Conservation (phyloP, 2,888 invertebrate genomes). For the Cosmopolites sordidus region DNA sequence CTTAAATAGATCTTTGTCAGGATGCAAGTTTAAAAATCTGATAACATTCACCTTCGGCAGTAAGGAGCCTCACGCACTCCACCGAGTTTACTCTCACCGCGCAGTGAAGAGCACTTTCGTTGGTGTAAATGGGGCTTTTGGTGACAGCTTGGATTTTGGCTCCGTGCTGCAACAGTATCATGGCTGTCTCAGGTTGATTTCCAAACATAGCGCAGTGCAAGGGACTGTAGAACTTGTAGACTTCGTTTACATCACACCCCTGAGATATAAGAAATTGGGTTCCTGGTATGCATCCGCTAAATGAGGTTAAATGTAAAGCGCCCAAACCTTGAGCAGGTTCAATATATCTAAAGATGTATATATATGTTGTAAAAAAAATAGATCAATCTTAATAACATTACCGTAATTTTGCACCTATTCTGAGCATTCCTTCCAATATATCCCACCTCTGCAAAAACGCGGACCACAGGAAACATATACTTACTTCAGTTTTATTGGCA, state of each 20-base stretch:
- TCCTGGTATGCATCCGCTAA: constrained; percentile 70
- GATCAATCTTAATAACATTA: not conserved
- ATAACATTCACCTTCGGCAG: constrained; percentile 53
- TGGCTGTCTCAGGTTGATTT: constrained; percentile 76
- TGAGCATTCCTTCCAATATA: constrained; percentile 59
- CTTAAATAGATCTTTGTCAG: too few species aligned
- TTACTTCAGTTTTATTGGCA: constrained; percentile 63
- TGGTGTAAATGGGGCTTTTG: constrained; percentile 56
- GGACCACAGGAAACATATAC: constrained; percentile 68
- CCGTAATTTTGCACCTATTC: constrained; percentile 63
- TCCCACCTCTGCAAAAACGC: constrained; percentile 68
- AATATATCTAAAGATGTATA: constrained; percentile 47
- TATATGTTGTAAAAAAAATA: not conserved
- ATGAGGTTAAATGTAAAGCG: constrained; percentile 73
- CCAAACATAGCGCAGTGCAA: constrained; percentile 88
- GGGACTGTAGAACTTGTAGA: constrained; percentile 70
- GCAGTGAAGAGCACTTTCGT: constrained; percentile 76
- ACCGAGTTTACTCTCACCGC: constrained; percentile 78
- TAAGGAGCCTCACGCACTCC: constrained; percentile 71
- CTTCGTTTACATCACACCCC: constrained; percentile 65
- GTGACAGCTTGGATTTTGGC: constrained; percentile 63
- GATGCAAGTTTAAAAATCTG: too few species aligned
- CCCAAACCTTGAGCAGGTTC: constrained; percentile 69
- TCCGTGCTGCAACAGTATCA: constrained; percentile 67
- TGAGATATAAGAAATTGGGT: constrained; percentile 63